These are phyloP conservation scores for Apamea sordens DNA, from an alignment of 2,888 invertebrate species.

Conservation along the genomic window DNA sequence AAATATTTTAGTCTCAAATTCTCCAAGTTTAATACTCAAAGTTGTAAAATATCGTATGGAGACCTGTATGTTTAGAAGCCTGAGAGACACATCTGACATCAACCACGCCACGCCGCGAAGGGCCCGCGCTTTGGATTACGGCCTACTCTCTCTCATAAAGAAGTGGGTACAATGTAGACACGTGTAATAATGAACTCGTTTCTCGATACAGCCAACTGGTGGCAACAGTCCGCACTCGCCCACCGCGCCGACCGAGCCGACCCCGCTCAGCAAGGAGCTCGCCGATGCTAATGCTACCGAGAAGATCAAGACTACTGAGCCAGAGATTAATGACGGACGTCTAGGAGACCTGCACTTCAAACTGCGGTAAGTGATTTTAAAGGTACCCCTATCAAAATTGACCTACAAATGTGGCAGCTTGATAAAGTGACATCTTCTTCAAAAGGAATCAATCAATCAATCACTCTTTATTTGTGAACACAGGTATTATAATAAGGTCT, in stretches of 20 bases:
- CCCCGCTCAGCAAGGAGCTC: constrained; percentile 87
- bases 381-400: too few relatives aligned
- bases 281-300: constrained; percentile 87
- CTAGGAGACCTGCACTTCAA: constrained; percentile 97
- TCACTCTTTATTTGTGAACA: too few relatives aligned
- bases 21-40: neutral
- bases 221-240: constrained; percentile 84
- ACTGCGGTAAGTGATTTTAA: constrained; percentile 90
- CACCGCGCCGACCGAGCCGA: constrained; percentile 79
- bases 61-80: too few relatives aligned
- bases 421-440: neutral
- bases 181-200: neutral
- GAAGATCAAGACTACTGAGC: constrained; percentile 83
- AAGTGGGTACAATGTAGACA: neutral
- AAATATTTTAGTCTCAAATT: neutral
- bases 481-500: too few relatives aligned
- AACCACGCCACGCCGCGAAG: too few relatives aligned
- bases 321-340: constrained; percentile 91
- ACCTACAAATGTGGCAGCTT: neutral
- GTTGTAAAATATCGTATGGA: neutral
- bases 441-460: too few relatives aligned
- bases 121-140: neutral
- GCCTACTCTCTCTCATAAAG: neutral
- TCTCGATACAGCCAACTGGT: constrained; percentile 75
- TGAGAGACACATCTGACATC: neutral